Base-by-base conservation (phyloP, 2,113 vertebrate species). In the Hiodon alosoides region DNA sequence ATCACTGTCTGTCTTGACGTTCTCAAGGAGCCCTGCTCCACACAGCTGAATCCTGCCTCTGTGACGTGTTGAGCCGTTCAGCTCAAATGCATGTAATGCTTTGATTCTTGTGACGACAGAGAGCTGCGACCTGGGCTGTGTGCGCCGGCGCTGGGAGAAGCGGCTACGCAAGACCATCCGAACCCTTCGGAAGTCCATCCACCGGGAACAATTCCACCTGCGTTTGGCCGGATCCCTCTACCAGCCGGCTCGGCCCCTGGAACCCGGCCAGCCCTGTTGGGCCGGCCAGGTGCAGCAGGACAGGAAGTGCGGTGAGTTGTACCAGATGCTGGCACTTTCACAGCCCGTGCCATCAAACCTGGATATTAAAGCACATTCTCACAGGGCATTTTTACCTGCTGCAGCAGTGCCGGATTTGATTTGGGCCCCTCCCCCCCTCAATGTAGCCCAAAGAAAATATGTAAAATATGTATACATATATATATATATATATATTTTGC, bases 201-300 rank as follows among this genome's bases (percentile, higher is more conserved):
- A 90, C 89, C 90, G 93, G 81, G 95, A 97, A 65, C 95, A 97
- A 85, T 94, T 99, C 78, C 93, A 95, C 67, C 73, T 99, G n/a
- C 94, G 94, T 1, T 81, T 99, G 17, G 90, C 93, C 0, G 95
- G 95, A 16, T 60, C 84, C 0, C 93, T 95, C 77, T 94, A 95
- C 0, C 92, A 97, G 71, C 83, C 84, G 11, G 80, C 80, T 14
- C 89, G 87, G 79, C 80, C 86, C 0, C 75, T 87, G 0, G 94
- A 94, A 54, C 74, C 75, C 0, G 90, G 80, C 17, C 94, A 93
- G 50, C 80, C 88, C 74, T 99, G 97, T 52, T 84, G 81, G 16
- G 84, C 80, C 4, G 96, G 94, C 16, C 95, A 96, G 83, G 77
- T 91, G 74, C 88, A 86, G 0, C 58, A 84, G 7, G 93, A 94